A percentile compares a stretch with the other conserved stretches of the same genome.
Conservation (phyloP, 2,888 invertebrate species). For the Aporophyla nigra region DNA sequence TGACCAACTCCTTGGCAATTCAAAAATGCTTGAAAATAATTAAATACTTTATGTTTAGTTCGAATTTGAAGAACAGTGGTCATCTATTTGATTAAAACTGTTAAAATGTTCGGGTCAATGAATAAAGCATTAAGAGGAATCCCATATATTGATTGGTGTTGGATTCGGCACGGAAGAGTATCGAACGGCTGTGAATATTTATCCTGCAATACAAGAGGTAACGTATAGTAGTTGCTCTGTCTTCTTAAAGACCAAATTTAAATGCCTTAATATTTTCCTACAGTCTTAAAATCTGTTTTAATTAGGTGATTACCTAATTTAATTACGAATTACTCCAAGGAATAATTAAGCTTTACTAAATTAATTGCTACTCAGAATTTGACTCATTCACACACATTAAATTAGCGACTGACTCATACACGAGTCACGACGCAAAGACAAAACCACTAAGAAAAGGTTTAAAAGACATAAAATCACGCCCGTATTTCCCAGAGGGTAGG, state of each 20-base stretch:
- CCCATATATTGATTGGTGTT: background rate
- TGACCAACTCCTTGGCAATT: no score
- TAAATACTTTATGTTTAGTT: no score
- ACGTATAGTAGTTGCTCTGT: no score
- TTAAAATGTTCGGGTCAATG: background rate
- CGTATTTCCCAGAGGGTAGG: background rate
- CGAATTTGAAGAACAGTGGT: no score
- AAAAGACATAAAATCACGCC: background rate
- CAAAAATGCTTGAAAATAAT: no score
- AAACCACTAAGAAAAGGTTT: background rate
- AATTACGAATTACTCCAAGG: background rate
- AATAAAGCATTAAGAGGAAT: background rate
- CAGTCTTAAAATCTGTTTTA: background rate
- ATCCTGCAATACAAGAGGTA: background rate
- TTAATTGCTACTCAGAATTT: constrained; percentile 25
- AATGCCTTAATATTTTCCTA: no score
- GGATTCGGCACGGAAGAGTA: background rate
- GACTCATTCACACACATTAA: constrained; percentile 27
- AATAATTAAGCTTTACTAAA: constrained; percentile 36
- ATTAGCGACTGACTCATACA: constrained; percentile 1
- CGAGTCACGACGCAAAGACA: no score
- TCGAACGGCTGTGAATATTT: background rate
- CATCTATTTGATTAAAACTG: background rate
- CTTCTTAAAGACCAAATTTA: background rate
- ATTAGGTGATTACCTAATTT: constrained; percentile 23